Conservation (phyloP, 1,140 invertebrate species). For the Lysiphlebus fabarum region DNA sequence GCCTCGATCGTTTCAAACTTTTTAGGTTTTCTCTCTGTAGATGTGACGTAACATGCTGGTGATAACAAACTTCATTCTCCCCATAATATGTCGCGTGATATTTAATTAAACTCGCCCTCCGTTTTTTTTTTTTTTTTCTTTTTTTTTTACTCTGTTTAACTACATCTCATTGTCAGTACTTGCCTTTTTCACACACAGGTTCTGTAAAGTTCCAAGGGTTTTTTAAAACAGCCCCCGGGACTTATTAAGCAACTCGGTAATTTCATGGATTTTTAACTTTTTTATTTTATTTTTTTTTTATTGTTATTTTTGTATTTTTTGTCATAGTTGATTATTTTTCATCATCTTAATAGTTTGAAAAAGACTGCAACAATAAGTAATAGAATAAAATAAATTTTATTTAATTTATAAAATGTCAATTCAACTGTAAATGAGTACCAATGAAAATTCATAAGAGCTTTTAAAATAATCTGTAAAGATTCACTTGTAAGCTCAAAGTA, state of each 20-base stretch:
- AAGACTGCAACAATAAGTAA: no score
- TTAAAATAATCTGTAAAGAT: no score
- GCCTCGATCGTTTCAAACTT: constrained; percentile 32
- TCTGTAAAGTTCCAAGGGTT: constrained; percentile 44
- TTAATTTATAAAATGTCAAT: no score
- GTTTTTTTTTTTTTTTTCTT: constrained; percentile 14
- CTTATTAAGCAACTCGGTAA: constrained; percentile 37
- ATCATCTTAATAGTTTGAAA: no score
- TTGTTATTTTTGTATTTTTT: not conserved
- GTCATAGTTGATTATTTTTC: no score
- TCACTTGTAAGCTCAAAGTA: no score
- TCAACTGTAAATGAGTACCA: no score
- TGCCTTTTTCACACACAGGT: constrained; percentile 28
- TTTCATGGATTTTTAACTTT: constrained; percentile 30
- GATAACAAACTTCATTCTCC: constrained; percentile 25
- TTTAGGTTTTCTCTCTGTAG: constrained; percentile 23
- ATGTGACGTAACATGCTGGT: constrained; percentile 31
- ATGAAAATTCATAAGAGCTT: no score
- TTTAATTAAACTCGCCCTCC: constrained; percentile 44
- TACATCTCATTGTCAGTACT: constrained; percentile 8
- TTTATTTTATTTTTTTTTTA: not conserved
- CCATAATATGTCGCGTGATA: constrained; percentile 44
- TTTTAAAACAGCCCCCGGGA: constrained; percentile 26
- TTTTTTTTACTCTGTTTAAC: not conserved
- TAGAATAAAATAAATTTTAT: no score